Evolutionary conservation across 2,888 invertebrate genomes (phyloP).

Genomic region (Amphipoea oculea): DNA sequence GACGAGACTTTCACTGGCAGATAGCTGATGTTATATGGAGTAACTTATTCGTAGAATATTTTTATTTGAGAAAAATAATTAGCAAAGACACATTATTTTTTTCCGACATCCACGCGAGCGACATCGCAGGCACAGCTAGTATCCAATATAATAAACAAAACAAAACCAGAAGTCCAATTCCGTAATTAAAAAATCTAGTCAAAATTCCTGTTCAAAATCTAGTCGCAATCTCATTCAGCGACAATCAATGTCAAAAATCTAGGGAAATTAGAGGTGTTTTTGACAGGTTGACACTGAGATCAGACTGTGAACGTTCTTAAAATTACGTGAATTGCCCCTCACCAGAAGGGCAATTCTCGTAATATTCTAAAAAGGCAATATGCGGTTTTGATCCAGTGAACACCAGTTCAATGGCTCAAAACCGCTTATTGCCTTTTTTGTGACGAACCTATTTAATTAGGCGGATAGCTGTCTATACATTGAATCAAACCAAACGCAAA

Average conservation of each 20-base stretch:
- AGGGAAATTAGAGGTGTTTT: not conserved
- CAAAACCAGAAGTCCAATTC: not conserved
- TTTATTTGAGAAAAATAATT: not conserved
- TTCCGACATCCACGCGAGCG: not conserved
- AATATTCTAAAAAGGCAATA: no score
- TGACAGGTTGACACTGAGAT: not conserved
- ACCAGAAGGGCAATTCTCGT: no score
- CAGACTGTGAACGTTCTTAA: not conserved
- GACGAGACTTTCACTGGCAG: not conserved
- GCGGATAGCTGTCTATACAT: constrained; percentile 59
- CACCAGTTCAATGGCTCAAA: constrained; percentile 28
- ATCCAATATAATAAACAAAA: not conserved
- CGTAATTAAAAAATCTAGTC: no score
- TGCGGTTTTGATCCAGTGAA: no score
- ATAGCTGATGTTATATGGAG: not conserved
- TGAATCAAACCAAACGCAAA: constrained; percentile 58
- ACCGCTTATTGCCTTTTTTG: constrained; percentile 39
- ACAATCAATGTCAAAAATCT: not conserved
- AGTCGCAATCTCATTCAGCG: not conserved
- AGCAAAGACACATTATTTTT: not conserved
- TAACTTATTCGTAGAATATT: not conserved
- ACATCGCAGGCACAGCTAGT: not conserved
- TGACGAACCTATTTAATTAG: constrained; percentile 62
- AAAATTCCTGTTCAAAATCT: not conserved
- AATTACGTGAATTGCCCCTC: not conserved